Evolutionary conservation across 1,140 invertebrate species (phyloP), one percentile per base, ranked within the genome.

Genomic region (Diploscapter pachys): DNA sequence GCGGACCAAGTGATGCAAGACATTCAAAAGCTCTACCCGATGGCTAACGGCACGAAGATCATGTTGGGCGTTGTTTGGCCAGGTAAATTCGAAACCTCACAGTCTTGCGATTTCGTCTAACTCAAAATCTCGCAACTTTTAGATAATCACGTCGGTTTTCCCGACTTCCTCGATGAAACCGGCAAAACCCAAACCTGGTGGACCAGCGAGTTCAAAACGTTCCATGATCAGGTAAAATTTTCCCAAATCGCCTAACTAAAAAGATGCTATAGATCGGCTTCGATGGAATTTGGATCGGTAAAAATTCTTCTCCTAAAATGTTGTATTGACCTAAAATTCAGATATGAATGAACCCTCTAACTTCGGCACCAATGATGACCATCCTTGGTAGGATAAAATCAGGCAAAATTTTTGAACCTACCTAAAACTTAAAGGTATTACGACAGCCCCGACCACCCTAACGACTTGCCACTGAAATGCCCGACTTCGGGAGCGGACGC

Each of bases 31-130:
- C 52, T 67, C 51, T 80, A 80, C 67, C 79, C 79, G 13, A 54
- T 78, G 66, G 74, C 76, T 8, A 80, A 80, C 54, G 64, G 73
- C 69, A 80, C 77, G 2, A 80, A 80, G 68, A 78, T 80, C 63
- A 80, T 80, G 79, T 68, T 80, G 55, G 79, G 79, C 49, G 72
- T 86, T 78, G 83, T 86, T 2, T 86, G 86, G 86, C 85, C 86
- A 54, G 31, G 31, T 31, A 31, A 31, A 31, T 31, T 31, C 31
- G 31, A 31, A 31, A 31, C 1, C 31, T 31, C 31, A 31, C 31
- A 31, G 31, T 31, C 31, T 31, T 31, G 31, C 31, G 31, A 31
- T 31, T 31, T 31, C 31, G 31, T 31, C 31, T 31, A 31, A 31
- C 31, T 31, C 31, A 1, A 31, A 31, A 31, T 31, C 31, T 31